A percentile compares a stretch with the other conserved stretches of the same genome.
Evolutionary conservation across 2,888 invertebrate species (phyloP).

Genomic region (Julus scandinavius): DNA sequence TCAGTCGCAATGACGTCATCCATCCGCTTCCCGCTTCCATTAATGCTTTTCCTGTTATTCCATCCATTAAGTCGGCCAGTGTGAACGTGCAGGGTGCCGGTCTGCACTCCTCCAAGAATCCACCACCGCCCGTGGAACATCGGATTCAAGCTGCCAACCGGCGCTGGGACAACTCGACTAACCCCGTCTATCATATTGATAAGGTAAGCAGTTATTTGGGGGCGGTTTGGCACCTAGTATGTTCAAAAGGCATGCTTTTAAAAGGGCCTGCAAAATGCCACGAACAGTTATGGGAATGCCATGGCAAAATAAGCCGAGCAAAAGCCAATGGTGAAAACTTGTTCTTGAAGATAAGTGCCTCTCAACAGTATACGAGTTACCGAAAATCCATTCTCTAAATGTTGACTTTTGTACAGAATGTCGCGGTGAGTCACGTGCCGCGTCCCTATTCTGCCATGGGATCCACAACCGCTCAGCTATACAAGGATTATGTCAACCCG

Average conservation of each 20-base stretch:
- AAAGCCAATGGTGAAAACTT: not conserved
- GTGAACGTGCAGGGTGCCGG: conserved; percentile 7
- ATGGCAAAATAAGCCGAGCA: no score
- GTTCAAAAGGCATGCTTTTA: no score
- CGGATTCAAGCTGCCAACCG: not conserved
- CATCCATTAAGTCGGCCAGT: conserved; percentile 23
- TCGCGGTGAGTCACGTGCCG: not conserved
- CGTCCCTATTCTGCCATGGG: conserved; percentile 2
- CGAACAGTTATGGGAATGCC: no score
- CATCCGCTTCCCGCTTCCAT: conserved; percentile 3
- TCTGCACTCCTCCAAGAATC: not conserved
- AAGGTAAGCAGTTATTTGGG: conserved; percentile 7
- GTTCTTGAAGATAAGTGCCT: not conserved
- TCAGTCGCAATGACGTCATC: not conserved
- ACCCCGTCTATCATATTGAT: conserved; percentile 37
- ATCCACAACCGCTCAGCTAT: not conserved
- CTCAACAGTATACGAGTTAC: not conserved
- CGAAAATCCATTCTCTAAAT: not conserved
- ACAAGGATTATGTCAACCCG: not conserved
- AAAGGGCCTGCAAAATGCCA: no score
- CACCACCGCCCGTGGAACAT: not conserved
- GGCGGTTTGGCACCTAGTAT: no score
- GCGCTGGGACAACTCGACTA: not conserved
- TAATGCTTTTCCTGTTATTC: not conserved
- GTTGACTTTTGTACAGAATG: not conserved